Evolutionary conservation across 2,113 vertebrate genomes (phyloP).

Genomic region (Silurus meridionalis): DNA sequence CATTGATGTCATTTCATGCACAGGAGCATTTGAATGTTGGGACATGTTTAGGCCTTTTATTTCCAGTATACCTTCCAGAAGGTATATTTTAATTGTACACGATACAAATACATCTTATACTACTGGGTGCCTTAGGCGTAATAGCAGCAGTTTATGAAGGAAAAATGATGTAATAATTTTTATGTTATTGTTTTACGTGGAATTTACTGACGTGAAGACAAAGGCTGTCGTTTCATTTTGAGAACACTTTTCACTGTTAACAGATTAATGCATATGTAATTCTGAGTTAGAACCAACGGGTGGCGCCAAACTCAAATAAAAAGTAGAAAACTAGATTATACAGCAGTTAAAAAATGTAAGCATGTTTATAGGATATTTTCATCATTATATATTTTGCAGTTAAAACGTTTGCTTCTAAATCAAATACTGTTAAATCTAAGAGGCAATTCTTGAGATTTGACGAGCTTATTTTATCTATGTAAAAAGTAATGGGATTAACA

Average conservation of each 20-base stretch:
- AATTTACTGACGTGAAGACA: neutral
- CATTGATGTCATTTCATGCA: no score
- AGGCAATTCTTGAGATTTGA: neutral
- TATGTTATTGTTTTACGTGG: neutral
- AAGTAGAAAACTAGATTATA: neutral
- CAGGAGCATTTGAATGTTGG: no score
- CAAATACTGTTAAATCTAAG: neutral
- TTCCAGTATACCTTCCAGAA: no score
- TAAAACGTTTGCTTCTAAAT: neutral
- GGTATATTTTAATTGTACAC: no score
- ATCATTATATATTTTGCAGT: neutral
- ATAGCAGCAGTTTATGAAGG: no score
- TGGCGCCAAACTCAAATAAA: neutral
- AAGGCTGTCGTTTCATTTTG: neutral
- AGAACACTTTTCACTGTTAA: neutral
- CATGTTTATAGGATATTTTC: neutral
- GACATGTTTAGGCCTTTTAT: no score
- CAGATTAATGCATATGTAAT: neutral
- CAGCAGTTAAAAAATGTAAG: neutral
- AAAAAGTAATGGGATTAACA: neutral
- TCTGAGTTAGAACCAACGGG: constrained; percentile 4
- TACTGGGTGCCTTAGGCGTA: no score
- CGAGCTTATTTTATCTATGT: no score
- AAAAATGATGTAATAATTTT: no score
- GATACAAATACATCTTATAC: no score